Base-by-base conservation (phyloP, 2,888 invertebrate species). In the Saturnia pavonia region DNA sequence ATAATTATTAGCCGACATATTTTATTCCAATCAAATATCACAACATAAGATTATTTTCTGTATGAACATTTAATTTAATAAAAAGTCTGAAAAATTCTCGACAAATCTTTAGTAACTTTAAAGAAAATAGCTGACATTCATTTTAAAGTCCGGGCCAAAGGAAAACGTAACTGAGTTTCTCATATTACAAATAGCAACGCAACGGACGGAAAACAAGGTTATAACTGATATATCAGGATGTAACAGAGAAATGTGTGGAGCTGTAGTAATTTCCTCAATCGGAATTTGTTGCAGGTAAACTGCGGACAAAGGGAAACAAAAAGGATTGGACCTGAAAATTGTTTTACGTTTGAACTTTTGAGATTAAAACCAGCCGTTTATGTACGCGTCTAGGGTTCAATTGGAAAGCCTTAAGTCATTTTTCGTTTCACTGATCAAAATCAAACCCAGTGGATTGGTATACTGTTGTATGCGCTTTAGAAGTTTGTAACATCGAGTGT, bases 231-330 rank as follows among this genome's bases (percentile, higher is more conserved):
- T 74, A 74, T 74, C 72, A 71, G 72, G 65, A 73, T 69, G 71
- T 74, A 74, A 75, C 72, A 71, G 72, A 68, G 73, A 72, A 71
- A 72, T 70, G 72, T 67, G 71, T 45, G 71, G 42, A 72, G 71
- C 67, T 67, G 54, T 72, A 72, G 72, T 68, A 72, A 76, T 77
- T 78, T 78, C 75, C 74, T 74, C 69, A 14, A 69, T 63, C 67
- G 43, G 34, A 48, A 66, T 65, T 11, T 66, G 66, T 70, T 42
- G 43, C 42, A 54, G 51, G 67, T 51, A 51, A 51, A 70, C 51
- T 11, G 22, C 42, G 51, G 51, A 70, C 66, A 66, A 66, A 70
- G 69, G 48, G 9, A 65, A 70, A 54, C 65, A 70, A 42, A 70
- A 70, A 34, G 16, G 34, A 8, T 40, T 12, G 8, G 27, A 19